Evolutionary conservation across 2,888 invertebrate genomes (phyloP).

Genomic region (Trachelus stipa): DNA sequence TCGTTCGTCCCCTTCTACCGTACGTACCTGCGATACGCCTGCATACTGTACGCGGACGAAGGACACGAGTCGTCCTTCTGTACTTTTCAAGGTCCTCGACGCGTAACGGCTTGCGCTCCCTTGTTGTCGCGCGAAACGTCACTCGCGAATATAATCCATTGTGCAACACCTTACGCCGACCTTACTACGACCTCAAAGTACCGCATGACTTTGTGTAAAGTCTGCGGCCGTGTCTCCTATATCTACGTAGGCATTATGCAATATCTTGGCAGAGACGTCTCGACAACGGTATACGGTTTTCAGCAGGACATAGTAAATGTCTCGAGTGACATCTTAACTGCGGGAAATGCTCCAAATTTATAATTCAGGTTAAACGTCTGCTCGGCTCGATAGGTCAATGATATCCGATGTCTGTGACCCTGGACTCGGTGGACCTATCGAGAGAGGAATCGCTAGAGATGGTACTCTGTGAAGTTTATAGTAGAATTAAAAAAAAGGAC

Average conservation of each 20-base stretch:
- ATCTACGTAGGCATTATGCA: neutral
- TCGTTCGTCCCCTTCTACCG: neutral
- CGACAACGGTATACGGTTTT: neutral
- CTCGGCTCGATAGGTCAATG: neutral
- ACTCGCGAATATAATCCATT: neutral
- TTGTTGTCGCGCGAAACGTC: neutral
- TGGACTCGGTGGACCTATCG: neutral
- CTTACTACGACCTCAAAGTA: constrained; percentile 28
- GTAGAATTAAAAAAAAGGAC: neutral
- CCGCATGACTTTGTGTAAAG: constrained; percentile 25
- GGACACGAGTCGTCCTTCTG: neutral
- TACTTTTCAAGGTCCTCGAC: constrained; percentile 3
- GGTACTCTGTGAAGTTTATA: neutral
- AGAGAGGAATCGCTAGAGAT: neutral
- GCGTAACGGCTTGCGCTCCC: neutral
- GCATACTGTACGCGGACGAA: neutral
- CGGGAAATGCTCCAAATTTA: neutral
- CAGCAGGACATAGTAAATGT: neutral
- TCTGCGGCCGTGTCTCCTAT: neutral
- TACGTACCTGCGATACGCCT: neutral
- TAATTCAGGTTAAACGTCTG: neutral
- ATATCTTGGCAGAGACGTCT: neutral
- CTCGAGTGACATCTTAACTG: neutral
- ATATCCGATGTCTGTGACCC: neutral
- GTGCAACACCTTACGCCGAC: constrained; percentile 16